Evolutionary conservation across 2,797 vertebrate genomes (phyloP).

Genomic region (Bradypodion pumilum): DNA sequence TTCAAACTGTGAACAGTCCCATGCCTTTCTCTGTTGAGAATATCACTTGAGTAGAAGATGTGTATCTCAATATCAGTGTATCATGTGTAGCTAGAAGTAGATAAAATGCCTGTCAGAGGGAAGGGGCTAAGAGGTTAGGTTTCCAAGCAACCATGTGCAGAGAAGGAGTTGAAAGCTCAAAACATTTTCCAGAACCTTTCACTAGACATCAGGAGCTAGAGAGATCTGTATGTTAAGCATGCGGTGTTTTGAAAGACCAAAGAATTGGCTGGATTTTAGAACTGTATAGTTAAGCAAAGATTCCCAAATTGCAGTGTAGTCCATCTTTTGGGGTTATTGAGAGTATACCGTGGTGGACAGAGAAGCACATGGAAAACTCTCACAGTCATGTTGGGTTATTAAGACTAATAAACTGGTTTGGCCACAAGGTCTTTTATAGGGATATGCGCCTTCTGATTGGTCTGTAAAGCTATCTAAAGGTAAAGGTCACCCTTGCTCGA

Average conservation of each 20-base stretch:
- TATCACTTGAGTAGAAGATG: constrained; percentile 57
- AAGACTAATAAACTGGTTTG: background rate
- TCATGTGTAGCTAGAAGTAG: constrained; percentile 60
- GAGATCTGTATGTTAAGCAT: background rate
- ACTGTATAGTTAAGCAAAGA: constrained; percentile 3
- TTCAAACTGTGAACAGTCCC: constrained; percentile 14
- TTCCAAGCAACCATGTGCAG: constrained; percentile 69
- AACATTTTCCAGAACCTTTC: constrained; percentile 55
- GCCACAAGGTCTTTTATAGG: background rate
- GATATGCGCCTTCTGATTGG: background rate
- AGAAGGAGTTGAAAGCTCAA: constrained; percentile 59
- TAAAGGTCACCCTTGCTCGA: too few relatives aligned
- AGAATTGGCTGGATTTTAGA: constrained; percentile 13
- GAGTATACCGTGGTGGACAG: background rate
- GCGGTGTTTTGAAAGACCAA: constrained; percentile 14
- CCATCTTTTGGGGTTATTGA: background rate
- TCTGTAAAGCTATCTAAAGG: background rate
- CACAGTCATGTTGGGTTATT: background rate
- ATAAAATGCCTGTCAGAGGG: constrained; percentile 64
- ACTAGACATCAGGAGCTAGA: constrained; percentile 19
- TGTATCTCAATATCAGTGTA: constrained; percentile 57
- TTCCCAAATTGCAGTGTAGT: background rate
- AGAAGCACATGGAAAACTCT: background rate
- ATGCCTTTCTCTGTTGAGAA: constrained; percentile 55
- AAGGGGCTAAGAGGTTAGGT: constrained; percentile 54